Evolutionary conservation across 2,113 vertebrate genomes (phyloP), one percentile per base, ranked within the genome.

Genomic region (Pogona vitticeps): DNA sequence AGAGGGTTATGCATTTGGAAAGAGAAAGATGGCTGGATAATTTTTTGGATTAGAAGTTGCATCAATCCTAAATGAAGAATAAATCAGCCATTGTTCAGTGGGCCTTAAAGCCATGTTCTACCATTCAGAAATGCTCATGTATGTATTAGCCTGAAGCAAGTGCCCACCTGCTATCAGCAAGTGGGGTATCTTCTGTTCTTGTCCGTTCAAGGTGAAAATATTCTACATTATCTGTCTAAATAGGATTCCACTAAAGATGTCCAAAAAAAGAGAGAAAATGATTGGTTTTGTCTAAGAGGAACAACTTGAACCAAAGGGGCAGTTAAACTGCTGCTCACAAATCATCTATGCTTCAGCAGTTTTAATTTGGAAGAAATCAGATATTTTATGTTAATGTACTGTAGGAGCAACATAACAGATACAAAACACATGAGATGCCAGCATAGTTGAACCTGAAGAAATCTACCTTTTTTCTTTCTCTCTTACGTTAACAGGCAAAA

Each of bases 251-350:
- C 90, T 90, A 95, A 83, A 82, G 91, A 94, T 89, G 86, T 59
- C 46, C 46, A 5, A 52, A 52, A 52, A 52, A 52, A 52, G 46
- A 10, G 88, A 91, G 94, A 93, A 93, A 92, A 90, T 58, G 86
- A 92, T 76, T 90, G 91, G 94, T 92, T 91, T 92, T 91, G 84
- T 83, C 90, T 91, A 84, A 90, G 85, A 88, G 78, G 28, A 86
- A 65, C 28, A 79, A 75, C 87, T 86, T 73, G 23, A 89, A 92
- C 14, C 88, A 95, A 91, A 75, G 5, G 42, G 70, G 28, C 31
- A 18, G n/a, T 86, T 90, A 89, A 94, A 94, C 31, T 56, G 68
- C 46, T 68, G 14, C 3, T 33, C 14, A 58, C 58, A 85, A 84
- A 23, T 89, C 77, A 89, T 92, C 67, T 86, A 76, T 84, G 71